phyloP scores from a whole-genome alignment of 2,797 vertebrate species.

The Anableps anableps region DNA sequence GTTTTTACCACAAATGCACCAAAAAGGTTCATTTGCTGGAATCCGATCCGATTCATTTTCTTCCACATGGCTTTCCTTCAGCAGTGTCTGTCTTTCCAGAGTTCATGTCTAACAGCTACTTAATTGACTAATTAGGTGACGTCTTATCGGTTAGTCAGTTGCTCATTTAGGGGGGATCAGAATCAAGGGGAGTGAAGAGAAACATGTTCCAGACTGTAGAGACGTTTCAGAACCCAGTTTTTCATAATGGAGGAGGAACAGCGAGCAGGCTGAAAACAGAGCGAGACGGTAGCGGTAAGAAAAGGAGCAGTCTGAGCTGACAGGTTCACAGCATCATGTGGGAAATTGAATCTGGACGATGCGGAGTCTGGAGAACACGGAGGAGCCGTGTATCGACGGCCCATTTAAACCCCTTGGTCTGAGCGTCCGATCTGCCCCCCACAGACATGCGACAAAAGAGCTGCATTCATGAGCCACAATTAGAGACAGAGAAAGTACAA shows the following conservation, averaged over 20 bases:
- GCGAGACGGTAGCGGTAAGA: conserved; percentile 13
- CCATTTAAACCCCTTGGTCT: conserved; percentile 86
- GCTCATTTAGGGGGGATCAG: background rate
- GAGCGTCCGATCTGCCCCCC: conserved; percentile 81
- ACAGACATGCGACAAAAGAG: conserved; percentile 80
- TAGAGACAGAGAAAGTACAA: conserved; percentile 40
- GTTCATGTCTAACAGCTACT: background rate
- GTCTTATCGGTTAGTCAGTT: background rate
- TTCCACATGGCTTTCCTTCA: background rate
- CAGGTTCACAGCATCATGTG: conserved; percentile 85
- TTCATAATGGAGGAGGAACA: conserved; percentile 28
- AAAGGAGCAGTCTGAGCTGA: conserved; percentile 65
- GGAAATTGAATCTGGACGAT: conserved; percentile 93
- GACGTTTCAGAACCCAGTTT: conserved; percentile 14
- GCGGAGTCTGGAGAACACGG: conserved; percentile 86
- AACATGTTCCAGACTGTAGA: background rate
- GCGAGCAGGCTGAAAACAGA: conserved; percentile 29
- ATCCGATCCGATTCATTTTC: background rate
- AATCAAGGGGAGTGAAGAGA: background rate
- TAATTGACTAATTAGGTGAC: background rate
- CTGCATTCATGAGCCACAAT: conserved; percentile 63
- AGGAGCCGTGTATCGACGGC: conserved; percentile 87
- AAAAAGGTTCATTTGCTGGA: background rate
- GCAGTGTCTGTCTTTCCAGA: no score
- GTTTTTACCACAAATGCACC: no score